Evolutionary conservation across 2,888 invertebrate species (phyloP).

Genomic region (Holacanthella duospinosa): DNA sequence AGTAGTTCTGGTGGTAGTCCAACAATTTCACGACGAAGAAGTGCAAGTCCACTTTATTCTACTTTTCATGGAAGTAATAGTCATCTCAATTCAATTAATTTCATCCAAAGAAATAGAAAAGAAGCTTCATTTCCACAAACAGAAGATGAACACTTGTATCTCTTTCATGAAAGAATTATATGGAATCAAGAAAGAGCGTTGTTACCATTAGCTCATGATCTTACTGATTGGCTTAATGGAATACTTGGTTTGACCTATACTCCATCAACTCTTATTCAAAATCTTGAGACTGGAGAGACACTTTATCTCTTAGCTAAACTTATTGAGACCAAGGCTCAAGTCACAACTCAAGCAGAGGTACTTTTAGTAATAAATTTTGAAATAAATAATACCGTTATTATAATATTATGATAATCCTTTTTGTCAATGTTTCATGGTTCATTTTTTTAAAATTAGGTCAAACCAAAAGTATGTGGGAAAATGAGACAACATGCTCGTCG

Average conservation of each 20-base stretch:
- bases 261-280: slow-evolving; percentile 66
- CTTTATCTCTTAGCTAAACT: slow-evolving; percentile 69
- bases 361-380: too few species aligned
- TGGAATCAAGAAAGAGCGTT: slow-evolving; percentile 36
- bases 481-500: slow-evolving; percentile 74
- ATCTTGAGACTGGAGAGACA: slow-evolving; percentile 71
- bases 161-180: slow-evolving; percentile 35
- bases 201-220: slow-evolving; percentile 34
- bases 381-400: neutral
- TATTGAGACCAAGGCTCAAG: slow-evolving; percentile 63
- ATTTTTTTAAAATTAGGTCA: slow-evolving; percentile 47
- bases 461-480: slow-evolving; percentile 60
- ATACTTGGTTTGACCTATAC: slow-evolving; percentile 31
- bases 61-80: slow-evolving; percentile 22
- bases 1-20: slow-evolving; percentile 24
- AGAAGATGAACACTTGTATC: slow-evolving; percentile 34
- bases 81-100: neutral
- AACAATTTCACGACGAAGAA: slow-evolving; percentile 28
- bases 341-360: slow-evolving; percentile 49
- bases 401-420: neutral
- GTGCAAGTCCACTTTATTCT: slow-evolving; percentile 33
- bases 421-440: too few species aligned
- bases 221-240: slow-evolving; percentile 35
- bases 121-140: slow-evolving; percentile 35
- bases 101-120: slow-evolving; percentile 33